A percentile compares a stretch with the other conserved stretches of the same genome.
Evolutionary conservation across 1,140 invertebrate species (phyloP).

Genomic region (Pachypsylla venusta): DNA sequence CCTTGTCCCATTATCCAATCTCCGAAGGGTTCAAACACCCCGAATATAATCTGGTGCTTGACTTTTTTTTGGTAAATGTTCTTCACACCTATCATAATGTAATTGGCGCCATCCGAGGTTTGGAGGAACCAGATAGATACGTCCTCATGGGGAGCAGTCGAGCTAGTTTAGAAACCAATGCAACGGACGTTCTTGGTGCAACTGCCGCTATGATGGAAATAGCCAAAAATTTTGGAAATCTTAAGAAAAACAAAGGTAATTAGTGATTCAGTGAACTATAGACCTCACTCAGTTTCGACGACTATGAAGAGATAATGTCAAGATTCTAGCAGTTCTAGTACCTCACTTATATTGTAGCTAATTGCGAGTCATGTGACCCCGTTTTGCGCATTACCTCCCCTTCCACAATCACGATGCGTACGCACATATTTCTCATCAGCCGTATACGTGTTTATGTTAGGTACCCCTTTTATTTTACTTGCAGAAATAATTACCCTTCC

Average conservation of each 20-base stretch:
- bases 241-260: constrained; percentile 10
- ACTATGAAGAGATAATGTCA: no score
- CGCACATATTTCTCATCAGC: no score
- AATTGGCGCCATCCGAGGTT: constrained; percentile 12
- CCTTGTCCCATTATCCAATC: constrained; percentile 10
- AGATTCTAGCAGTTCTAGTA: neutral
- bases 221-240: constrained; percentile 10
- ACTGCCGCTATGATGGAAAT: constrained; percentile 18
- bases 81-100: constrained; percentile 17
- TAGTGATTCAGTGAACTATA: no score
- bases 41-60: constrained; percentile 11
- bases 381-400: no score
- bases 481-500: no score
- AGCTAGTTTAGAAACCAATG: constrained; percentile 9
- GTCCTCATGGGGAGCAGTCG: constrained; percentile 16
- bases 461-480: no score
- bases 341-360: no score
- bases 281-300: no score
- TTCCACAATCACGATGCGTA: no score
- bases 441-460: no score
- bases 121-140: constrained; percentile 17
- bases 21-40: neutral
- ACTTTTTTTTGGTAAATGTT: constrained; percentile 12
- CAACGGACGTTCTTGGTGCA: constrained; percentile 11
- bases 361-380: no score